phyloP scores from a whole-genome alignment of 2,888 invertebrate genomes.

The Spisula solida region DNA sequence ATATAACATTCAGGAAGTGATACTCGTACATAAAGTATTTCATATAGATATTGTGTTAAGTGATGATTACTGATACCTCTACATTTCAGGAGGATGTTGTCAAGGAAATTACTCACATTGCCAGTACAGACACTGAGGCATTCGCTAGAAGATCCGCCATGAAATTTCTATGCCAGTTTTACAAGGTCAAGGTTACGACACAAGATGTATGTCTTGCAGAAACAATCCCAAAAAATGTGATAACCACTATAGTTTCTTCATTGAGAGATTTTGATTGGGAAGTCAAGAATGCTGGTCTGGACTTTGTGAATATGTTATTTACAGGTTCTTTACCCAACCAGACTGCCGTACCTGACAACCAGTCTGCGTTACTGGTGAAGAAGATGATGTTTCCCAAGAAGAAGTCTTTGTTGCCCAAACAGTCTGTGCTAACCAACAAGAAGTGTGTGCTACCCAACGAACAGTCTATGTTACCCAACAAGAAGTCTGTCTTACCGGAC shows the following conservation, averaged over 20 bases:
- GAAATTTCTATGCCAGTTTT: conserved; percentile 60
- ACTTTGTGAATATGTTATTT: conserved; percentile 72
- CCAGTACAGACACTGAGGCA: conserved; percentile 78
- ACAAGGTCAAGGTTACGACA: conserved; percentile 31
- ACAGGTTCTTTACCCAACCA: conserved; percentile 31
- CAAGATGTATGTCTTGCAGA: neutral
- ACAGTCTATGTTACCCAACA: too few relatives aligned
- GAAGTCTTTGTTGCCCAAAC: too few relatives aligned
- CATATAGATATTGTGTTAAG: too few relatives aligned
- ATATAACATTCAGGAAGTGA: too few relatives aligned
- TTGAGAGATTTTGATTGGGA: conserved; percentile 83
- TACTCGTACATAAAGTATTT: too few relatives aligned
- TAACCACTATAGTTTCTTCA: conserved; percentile 43
- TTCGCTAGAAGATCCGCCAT: conserved; percentile 79
- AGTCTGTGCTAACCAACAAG: neutral
- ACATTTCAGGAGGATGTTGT: conserved; percentile 72
- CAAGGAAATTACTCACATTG: conserved; percentile 61
- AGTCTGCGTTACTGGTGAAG: too few relatives aligned
- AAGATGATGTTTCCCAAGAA: too few relatives aligned
- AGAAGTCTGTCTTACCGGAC: neutral
- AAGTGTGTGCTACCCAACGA: too few relatives aligned
- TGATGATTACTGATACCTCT: neutral
- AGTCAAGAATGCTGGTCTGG: conserved; percentile 76
- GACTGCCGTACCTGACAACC: neutral
- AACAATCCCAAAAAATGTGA: conserved; percentile 1